Percentiles rank a stretch among this genome's conserved stretches.
Evolutionary conservation across 2,113 vertebrate genomes (phyloP).

Genomic region (Circaetus gallicus): DNA sequence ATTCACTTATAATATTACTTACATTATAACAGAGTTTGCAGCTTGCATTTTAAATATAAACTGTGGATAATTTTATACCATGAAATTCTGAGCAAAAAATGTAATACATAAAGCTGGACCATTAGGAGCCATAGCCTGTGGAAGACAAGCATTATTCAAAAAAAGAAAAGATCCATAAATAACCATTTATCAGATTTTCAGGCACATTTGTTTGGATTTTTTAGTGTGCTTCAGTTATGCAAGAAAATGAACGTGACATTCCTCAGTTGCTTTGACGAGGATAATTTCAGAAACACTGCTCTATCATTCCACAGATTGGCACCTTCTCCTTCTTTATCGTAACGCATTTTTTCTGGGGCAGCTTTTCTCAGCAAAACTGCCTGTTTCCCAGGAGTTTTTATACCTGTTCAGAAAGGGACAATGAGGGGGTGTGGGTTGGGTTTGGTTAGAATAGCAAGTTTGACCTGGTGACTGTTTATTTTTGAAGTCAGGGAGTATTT

Average conservation of each 20-base stretch:
- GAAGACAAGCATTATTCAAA: neutral
- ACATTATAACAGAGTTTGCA: conserved; percentile 14
- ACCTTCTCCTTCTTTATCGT: conserved; percentile 33
- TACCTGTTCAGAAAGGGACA: neutral
- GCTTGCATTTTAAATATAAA: conserved; percentile 30
- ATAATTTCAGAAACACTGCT: conserved; percentile 50
- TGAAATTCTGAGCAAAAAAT: neutral
- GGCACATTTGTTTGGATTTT: conserved; percentile 27
- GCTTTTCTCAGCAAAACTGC: conserved; percentile 3
- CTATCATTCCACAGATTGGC: conserved; percentile 20
- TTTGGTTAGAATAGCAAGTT: neutral
- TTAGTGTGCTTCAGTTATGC: conserved; percentile 26
- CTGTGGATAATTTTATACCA: neutral
- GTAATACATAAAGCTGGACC: neutral
- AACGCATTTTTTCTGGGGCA: neutral
- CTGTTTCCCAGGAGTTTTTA: neutral
- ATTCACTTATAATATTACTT: conserved; percentile 11
- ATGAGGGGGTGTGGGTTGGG: neutral
- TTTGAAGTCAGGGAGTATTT: conserved; percentile 7
- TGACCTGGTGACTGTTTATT: neutral
- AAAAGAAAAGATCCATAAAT: neutral
- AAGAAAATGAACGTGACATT: conserved; percentile 28
- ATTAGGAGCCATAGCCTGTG: neutral
- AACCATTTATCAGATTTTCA: conserved; percentile 10
- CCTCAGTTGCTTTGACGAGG: conserved; percentile 13